Conservation (phyloP, 1,140 invertebrate genomes). For the Hylaeus volcanicus region DNA sequence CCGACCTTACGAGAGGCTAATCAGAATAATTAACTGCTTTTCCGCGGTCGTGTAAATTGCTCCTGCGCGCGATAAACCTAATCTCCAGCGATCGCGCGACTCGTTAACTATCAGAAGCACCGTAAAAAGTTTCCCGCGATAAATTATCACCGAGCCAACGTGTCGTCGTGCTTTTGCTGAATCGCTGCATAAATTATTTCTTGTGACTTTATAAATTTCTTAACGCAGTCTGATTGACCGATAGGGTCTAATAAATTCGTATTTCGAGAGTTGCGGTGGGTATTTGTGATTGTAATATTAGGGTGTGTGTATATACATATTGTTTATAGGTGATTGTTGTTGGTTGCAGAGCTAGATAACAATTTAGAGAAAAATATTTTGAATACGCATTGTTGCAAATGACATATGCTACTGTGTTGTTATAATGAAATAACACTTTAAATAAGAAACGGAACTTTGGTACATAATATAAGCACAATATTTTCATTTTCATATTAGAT, state of each 20-base stretch:
- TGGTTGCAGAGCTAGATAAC: no score
- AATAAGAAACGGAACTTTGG: no score
- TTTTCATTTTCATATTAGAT: no score
- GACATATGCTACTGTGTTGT: no score
- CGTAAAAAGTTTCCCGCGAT: not conserved
- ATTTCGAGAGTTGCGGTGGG: not conserved
- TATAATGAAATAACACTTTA: no score
- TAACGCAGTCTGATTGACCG: not conserved
- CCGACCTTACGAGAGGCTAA: not conserved
- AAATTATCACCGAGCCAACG: not conserved
- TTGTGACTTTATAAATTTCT: not conserved
- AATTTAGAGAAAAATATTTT: no score
- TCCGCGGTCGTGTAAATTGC: not conserved
- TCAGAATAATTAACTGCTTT: constrained; percentile 27
- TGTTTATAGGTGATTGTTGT: no score
- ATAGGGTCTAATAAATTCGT: not conserved
- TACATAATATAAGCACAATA: no score
- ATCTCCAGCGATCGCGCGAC: not conserved
- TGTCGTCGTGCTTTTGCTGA: not conserved
- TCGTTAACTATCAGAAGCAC: not conserved
- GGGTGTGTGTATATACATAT: no score
- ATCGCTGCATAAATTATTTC: not conserved
- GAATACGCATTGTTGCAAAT: no score
- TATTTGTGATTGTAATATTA: not conserved
- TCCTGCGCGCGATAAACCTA: not conserved